These are phyloP conservation scores for Phorcus lineatus DNA, from an alignment of 2,888 invertebrate species.

Conservation along the genomic window DNA sequence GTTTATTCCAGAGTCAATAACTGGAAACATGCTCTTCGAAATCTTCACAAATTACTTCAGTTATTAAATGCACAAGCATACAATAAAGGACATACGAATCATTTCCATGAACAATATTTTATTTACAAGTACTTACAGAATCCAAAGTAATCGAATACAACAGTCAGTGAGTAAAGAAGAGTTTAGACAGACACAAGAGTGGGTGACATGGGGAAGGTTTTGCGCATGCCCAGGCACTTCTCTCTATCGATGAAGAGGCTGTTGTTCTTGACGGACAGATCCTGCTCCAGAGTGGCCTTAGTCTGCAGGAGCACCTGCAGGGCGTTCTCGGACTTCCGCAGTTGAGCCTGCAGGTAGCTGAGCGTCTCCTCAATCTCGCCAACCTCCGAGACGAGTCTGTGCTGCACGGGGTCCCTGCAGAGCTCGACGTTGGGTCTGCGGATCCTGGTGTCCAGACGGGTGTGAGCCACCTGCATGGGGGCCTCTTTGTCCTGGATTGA, in stretches of 20 bases:
- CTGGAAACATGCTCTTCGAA: too few relatives aligned
- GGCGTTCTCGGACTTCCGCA: slow-evolving; percentile 79
- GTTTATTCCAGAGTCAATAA: too few relatives aligned
- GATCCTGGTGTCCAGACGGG: slow-evolving; percentile 90
- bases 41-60: too few relatives aligned
- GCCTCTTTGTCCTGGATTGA: slow-evolving; percentile 88
- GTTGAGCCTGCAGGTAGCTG: slow-evolving; percentile 86
- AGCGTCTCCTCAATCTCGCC: slow-evolving; percentile 89
- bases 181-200: slow-evolving; percentile 60
- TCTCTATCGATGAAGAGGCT: slow-evolving; percentile 94
- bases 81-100: too few relatives aligned
- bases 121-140: too few relatives aligned
- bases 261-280: slow-evolving; percentile 89
- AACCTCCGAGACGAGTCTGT: slow-evolving; percentile 89
- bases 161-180: neutral
- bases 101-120: too few relatives aligned
- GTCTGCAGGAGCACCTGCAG: slow-evolving; percentile 83
- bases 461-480: slow-evolving; percentile 81
- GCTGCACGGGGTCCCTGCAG: slow-evolving; percentile 89
- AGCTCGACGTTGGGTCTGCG: slow-evolving; percentile 92
- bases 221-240: slow-evolving; percentile 92
- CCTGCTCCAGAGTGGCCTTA: slow-evolving; percentile 88
- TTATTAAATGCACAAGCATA: too few relatives aligned
- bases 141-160: too few relatives aligned
- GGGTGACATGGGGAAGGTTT: slow-evolving; percentile 85